These are phyloP conservation scores for Aphaenogaster floridana DNA, from an alignment of 1,140 invertebrate species.

Conservation along the genomic window DNA sequence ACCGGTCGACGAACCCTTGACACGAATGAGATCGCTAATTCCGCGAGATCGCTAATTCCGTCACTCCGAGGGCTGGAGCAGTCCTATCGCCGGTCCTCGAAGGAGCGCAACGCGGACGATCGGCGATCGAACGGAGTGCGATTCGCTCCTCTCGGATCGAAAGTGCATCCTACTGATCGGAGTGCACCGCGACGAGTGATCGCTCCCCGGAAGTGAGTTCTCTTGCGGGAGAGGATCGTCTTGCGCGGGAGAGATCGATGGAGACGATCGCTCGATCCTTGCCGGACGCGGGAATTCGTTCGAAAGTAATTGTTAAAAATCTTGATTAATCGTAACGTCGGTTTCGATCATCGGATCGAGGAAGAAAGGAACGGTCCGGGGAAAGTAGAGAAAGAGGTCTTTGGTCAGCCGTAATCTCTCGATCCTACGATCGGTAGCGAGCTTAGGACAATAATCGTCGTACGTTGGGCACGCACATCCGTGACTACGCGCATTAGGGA, in stretches of 20 bases:
- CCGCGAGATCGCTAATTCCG: not conserved
- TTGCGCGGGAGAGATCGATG: not conserved
- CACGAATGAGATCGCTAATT: not conserved
- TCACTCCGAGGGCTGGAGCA: not conserved
- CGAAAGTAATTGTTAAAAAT: not conserved
- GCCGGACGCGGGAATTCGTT: not conserved
- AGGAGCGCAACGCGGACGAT: not conserved
- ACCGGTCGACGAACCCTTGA: not conserved
- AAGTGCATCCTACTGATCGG: not conserved
- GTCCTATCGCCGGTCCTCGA: not conserved
- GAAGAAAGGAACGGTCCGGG: not conserved
- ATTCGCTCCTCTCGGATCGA: not conserved
- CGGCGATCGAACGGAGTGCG: not conserved
- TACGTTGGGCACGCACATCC: slow-evolving; percentile 26
- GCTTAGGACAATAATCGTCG: slow-evolving; percentile 2
- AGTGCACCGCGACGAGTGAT: not conserved
- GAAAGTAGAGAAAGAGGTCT: not conserved
- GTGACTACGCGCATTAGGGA: slow-evolving; percentile 39
- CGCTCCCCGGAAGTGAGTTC: not conserved
- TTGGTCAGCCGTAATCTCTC: not conserved
- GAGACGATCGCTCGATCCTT: not conserved
- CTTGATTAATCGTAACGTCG: slow-evolving; percentile 2
- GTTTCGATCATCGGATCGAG: not conserved
- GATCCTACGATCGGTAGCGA: not conserved
- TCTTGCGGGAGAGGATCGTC: not conserved